Percentiles rank a stretch among this genome's conserved stretches.
These are phyloP conservation scores for Etheostoma spectabile DNA, from an alignment of 2,113 vertebrate genomes.

Conservation along the genomic window DNA sequence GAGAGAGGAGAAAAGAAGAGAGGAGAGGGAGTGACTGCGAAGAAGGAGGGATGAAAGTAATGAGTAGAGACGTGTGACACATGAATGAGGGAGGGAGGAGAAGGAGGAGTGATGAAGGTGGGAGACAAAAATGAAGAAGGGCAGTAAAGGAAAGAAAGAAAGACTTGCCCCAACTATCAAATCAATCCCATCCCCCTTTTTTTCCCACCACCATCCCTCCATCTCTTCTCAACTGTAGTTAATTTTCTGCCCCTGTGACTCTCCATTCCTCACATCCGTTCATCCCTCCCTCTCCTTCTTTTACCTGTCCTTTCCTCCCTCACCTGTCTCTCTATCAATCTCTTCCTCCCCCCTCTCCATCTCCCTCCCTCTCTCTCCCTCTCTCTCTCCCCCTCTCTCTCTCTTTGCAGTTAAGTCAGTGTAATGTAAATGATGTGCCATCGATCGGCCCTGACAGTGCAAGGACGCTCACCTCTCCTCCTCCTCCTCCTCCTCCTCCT, in stretches of 20 bases:
- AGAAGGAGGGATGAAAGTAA: slow-evolving; percentile 50
- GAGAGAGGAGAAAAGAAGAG: neutral
- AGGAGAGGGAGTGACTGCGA: neutral
- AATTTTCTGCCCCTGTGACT: no score
- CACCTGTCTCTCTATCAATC: no score
- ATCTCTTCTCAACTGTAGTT: no score
- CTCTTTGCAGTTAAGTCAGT: slow-evolving; percentile 80
- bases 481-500: slow-evolving; percentile 60
- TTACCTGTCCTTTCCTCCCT: no score
- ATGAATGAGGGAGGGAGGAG: slow-evolving; percentile 11
- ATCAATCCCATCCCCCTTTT: slow-evolving; percentile 38
- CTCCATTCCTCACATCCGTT: no score
- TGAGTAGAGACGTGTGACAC: slow-evolving; percentile 42
- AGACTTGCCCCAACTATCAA: slow-evolving; percentile 35
- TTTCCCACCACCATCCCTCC: no score
- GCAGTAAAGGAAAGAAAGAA: slow-evolving; percentile 16
- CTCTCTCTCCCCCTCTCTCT: slow-evolving; percentile 37
- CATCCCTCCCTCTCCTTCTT: no score
- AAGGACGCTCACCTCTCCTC: slow-evolving; percentile 82
- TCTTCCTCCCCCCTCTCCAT: no score
- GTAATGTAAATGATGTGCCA: slow-evolving; percentile 85
- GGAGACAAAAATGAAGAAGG: slow-evolving; percentile 6
- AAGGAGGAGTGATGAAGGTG: slow-evolving; percentile 13
- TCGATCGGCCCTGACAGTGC: slow-evolving; percentile 84
- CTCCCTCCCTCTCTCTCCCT: slow-evolving; percentile 45